Evolutionary conservation across 2,888 invertebrate species (phyloP).

Genomic region (Drosophila neoperkinsi): DNA sequence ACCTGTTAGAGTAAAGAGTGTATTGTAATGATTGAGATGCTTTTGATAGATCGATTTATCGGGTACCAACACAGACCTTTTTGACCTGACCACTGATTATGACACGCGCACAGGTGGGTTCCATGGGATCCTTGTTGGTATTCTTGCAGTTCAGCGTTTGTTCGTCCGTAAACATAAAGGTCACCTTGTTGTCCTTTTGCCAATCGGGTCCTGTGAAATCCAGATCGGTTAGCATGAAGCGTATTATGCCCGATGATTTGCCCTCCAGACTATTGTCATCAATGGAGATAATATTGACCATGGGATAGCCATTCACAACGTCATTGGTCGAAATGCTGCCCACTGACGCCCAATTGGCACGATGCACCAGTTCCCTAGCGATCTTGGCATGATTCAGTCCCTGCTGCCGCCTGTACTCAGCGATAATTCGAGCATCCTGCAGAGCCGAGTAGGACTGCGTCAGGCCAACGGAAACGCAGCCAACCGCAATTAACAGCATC

Average conservation of each 20-base stretch:
- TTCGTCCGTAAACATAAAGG: slow-evolving; percentile 82
- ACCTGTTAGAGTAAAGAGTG: slow-evolving; percentile 57
- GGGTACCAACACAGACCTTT: slow-evolving; percentile 54
- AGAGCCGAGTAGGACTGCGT: slow-evolving; percentile 70
- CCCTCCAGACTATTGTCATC: slow-evolving; percentile 77
- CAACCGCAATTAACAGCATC: slow-evolving; percentile 32
- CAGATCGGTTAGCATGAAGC: slow-evolving; percentile 83
- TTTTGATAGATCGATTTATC: background rate
- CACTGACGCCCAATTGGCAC: slow-evolving; percentile 83
- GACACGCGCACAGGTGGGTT: slow-evolving; percentile 83
- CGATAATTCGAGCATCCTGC: slow-evolving; percentile 74
- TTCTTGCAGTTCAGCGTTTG: slow-evolving; percentile 81
- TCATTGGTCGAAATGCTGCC: slow-evolving; percentile 83
- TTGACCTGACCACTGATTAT: slow-evolving; percentile 83
- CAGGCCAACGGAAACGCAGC: slow-evolving; percentile 18
- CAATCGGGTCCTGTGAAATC: slow-evolving; percentile 85
- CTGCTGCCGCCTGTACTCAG: slow-evolving; percentile 57
- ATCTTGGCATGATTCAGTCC: slow-evolving; percentile 82
- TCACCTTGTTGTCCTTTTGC: slow-evolving; percentile 80
- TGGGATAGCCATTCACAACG: slow-evolving; percentile 81
- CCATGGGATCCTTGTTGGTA: slow-evolving; percentile 83
- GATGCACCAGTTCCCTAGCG: slow-evolving; percentile 83
- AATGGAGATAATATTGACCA: slow-evolving; percentile 85
- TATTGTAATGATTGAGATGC: background rate
- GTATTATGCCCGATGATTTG: slow-evolving; percentile 83